Evolutionary conservation across 2,888 invertebrate species (phyloP).

Genomic region (Parnassius orleans): DNA sequence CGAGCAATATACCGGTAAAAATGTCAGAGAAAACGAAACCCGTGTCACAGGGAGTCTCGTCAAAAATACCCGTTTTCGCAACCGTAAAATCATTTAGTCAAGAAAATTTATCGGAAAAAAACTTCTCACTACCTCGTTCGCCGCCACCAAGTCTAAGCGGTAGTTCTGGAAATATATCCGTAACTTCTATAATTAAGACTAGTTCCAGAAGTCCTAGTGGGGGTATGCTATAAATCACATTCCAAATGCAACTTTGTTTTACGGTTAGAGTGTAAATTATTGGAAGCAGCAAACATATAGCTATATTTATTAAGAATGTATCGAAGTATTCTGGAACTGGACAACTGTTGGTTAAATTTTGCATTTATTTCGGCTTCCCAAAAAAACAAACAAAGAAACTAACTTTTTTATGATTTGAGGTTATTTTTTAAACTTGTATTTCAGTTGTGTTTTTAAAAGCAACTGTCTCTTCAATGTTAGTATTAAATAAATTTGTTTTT

Average conservation of each 20-base stretch:
- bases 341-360: no score
- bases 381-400: no score
- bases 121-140: conserved; percentile 64
- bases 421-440: no score
- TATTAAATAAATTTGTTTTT: no score
- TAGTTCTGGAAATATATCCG: conserved; percentile 75
- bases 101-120: conserved; percentile 69
- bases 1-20: conserved; percentile 75
- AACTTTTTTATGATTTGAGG: no score
- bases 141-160: conserved; percentile 63
- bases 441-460: no score
- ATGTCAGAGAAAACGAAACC: conserved; percentile 55
- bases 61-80: conserved; percentile 76
- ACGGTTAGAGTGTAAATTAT: neutral
- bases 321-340: no score
- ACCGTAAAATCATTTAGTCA: conserved; percentile 75
- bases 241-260: neutral
- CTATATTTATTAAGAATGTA: no score
- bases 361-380: no score
- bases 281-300: conserved; percentile 3
- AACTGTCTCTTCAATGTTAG: no score
- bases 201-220: conserved; percentile 81
- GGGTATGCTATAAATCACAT: conserved; percentile 43
- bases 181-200: conserved; percentile 82
- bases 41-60: conserved; percentile 54